A percentile compares a stretch with the other conserved stretches of the same genome.
phyloP scores from a whole-genome alignment of 2,113 vertebrate genomes.

The Chloroceryle aenea region DNA sequence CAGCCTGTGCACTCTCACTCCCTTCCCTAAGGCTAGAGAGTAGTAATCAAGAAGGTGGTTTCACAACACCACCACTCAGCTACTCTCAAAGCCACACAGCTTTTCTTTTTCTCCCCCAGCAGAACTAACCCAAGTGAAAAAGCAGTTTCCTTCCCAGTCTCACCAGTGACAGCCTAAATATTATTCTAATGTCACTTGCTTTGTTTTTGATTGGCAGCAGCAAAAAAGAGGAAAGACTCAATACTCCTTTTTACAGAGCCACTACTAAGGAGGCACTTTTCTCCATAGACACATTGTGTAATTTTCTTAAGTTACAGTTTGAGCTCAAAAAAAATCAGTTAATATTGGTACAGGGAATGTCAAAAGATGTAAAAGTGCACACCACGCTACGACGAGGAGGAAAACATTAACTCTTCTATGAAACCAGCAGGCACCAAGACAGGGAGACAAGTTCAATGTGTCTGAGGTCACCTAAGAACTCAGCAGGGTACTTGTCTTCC shows the following conservation, averaged over 20 bases:
- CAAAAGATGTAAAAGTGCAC: not conserved
- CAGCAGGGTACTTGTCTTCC: not conserved
- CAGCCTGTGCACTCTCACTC: not conserved
- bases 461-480: not conserved
- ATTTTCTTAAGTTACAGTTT: not conserved
- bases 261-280: not conserved
- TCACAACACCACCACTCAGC: not conserved
- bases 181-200: not conserved
- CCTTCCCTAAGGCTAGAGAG: not conserved
- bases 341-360: fast-evolving
- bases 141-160: not conserved
- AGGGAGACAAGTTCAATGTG: not conserved
- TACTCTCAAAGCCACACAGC: not conserved
- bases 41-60: not conserved
- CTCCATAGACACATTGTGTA: not conserved
- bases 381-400: not conserved
- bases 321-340: not conserved
- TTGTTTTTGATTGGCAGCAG: not conserved
- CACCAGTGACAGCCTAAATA: not conserved
- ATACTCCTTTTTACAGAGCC: not conserved
- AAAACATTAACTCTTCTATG: not conserved
- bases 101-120: not conserved
- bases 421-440: not conserved
- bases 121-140: not conserved
- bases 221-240: not conserved